Percentiles rank a stretch among this genome's conserved stretches.
Evolutionary conservation across 2,888 invertebrate genomes (phyloP).

Genomic region (Acleris holmiana): DNA sequence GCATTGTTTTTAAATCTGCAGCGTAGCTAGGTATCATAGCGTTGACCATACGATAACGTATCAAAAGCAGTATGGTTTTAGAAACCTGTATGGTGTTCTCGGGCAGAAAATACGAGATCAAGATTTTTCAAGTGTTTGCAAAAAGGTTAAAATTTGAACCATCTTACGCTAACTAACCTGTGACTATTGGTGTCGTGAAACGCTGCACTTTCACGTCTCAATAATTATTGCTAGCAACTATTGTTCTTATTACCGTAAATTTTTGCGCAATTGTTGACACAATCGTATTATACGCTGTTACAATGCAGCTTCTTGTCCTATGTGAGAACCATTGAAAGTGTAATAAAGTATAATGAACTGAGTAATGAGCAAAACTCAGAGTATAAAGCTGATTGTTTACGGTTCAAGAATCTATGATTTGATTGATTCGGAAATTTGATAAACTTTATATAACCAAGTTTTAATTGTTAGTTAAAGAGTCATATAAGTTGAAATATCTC

Average conservation of each 20-base stretch:
- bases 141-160: background rate
- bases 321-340: slow-evolving; percentile 42
- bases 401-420: no score
- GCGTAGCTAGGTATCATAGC: no score
- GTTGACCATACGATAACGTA: no score
- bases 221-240: slow-evolving; percentile 56
- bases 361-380: slow-evolving; percentile 19
- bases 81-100: no score
- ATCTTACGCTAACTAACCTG: slow-evolving; percentile 8
- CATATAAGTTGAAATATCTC: no score
- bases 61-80: no score
- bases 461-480: no score
- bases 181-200: slow-evolving; percentile 51
- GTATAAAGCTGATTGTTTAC: background rate
- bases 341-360: slow-evolving; percentile 28
- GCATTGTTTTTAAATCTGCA: no score
- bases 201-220: slow-evolving; percentile 72
- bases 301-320: slow-evolving; percentile 44
- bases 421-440: no score
- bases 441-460: no score
- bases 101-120: no score
- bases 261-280: slow-evolving; percentile 53
- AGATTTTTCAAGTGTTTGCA: no score
- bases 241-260: slow-evolving; percentile 58
- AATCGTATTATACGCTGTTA: slow-evolving; percentile 31